Base-by-base conservation (phyloP, 1,140 invertebrate genomes). In the Lepidotrigona ventralis region DNA sequence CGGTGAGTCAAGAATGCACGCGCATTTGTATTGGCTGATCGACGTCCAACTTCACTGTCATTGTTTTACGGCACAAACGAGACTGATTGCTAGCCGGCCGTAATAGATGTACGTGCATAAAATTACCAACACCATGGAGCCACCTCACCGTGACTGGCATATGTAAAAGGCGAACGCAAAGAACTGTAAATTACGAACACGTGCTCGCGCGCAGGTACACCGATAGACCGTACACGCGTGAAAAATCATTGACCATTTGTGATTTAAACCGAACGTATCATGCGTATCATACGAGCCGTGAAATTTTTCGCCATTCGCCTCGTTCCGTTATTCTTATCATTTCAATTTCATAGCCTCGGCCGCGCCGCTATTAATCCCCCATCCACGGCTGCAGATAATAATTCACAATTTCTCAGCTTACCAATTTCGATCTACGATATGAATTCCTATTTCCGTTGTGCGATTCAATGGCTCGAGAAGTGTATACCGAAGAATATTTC, bases 21-120 rank as follows among this genome's bases (percentile, higher is more conserved):
- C 53, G 23, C 77, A 39, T 70, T 58, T 26, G 66, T 58, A 58
- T 69, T 56, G 53, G 23, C 26, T 15, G 64, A 79, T 79, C 66
- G 77, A n/a, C 53, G 53, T n/a, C 23, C 77, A 70, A 17, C 77
- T 56, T 66, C 53, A 54, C 11, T 15, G 23, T 66, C 77, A 70
- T 33, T 79, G 77, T 79, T 70, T 79, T 60, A 79, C 78, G 72
- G 72, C 74, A 86, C 85, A 75, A 85, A 85, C 85, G 64, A 81
- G 76, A 86, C 84, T 85, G 78, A 86, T 86, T 86, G 85, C 85
- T 81, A 81, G 79, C 84, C 51, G 76, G 84, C 63, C 84, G 84
- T 86, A 85, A 86, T 82, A 81, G 58, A 53, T 46, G 84, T 85
- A 85, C 84, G 84, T 86, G 85, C 74, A 73, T 76, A 66, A 86